Evolutionary conservation across 2,113 vertebrate species (phyloP).

Genomic region (Neotoma lepida): DNA sequence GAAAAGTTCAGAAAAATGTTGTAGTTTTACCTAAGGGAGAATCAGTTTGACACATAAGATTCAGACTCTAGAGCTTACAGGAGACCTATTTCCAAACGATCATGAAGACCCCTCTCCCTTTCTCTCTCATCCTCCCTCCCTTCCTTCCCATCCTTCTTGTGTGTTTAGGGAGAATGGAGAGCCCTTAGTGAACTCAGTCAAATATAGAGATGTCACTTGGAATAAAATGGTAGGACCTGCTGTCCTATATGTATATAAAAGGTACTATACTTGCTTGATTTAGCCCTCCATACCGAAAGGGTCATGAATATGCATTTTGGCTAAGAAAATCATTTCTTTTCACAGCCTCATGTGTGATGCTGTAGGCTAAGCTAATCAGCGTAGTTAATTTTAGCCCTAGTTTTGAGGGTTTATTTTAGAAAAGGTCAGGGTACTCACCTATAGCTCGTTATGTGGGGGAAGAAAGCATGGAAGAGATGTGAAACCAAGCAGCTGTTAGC

Average conservation of each 20-base stretch:
- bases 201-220: slow-evolving; percentile 19
- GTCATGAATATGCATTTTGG: slow-evolving; percentile 79
- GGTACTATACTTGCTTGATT: slow-evolving; percentile 64
- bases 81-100: not conserved
- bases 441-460: slow-evolving; percentile 4
- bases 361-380: slow-evolving; percentile 66
- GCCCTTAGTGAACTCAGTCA: not conserved
- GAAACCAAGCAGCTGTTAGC: not conserved
- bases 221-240: slow-evolving; percentile 29
- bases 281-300: slow-evolving; percentile 62
- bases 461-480: not conserved
- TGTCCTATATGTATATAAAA: slow-evolving; percentile 46
- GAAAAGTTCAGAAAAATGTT: slow-evolving; percentile 23
- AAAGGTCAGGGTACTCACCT: slow-evolving; percentile 66
- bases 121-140: not conserved
- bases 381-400: slow-evolving; percentile 69
- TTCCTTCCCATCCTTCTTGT: not conserved
- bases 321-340: slow-evolving; percentile 70
- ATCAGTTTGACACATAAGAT: not conserved
- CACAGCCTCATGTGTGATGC: slow-evolving; percentile 64
- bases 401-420: slow-evolving; percentile 70
- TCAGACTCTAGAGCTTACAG: not conserved
- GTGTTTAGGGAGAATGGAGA: not conserved
- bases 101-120: not conserved
- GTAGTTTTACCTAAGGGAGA: slow-evolving; percentile 45